Conservation (phyloP, 2,888 invertebrate genomes). For the Eledona agricola region DNA sequence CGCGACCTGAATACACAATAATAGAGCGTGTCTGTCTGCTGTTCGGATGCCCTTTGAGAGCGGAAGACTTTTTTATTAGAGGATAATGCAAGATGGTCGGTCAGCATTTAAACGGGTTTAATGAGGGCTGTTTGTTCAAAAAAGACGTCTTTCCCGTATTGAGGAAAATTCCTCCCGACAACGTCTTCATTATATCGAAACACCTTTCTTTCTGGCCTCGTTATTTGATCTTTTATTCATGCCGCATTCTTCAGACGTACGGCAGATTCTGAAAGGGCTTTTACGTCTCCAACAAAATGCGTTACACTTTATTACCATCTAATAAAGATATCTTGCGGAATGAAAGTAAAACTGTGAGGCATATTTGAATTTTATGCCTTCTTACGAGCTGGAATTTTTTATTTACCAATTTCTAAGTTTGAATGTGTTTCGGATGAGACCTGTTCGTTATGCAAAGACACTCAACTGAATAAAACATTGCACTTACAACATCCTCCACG, state of each 20-base stretch:
- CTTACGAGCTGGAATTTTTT: slow-evolving; percentile 26
- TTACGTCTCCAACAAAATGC: slow-evolving; percentile 40
- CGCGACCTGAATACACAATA: slow-evolving; percentile 50
- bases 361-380: slow-evolving; percentile 28
- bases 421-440: slow-evolving; percentile 7
- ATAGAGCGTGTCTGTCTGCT: slow-evolving; percentile 28
- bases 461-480: slow-evolving; percentile 24
- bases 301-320: slow-evolving; percentile 41
- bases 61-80: slow-evolving; percentile 7
- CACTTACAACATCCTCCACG: too few species aligned
- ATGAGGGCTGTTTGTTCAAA: slow-evolving; percentile 13
- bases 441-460: slow-evolving; percentile 18
- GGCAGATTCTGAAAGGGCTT: slow-evolving; percentile 35
- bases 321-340: slow-evolving; percentile 41
- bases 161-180: neutral
- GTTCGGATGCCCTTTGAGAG: slow-evolving; percentile 29
- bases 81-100: slow-evolving; percentile 14
- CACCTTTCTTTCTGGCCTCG: slow-evolving; percentile 17
- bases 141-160: slow-evolving; percentile 2
- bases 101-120: slow-evolving; percentile 15
- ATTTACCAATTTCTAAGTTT: slow-evolving; percentile 30
- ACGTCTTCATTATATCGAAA: slow-evolving; percentile 16
- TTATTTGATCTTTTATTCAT: slow-evolving; percentile 43
- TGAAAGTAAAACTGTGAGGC: slow-evolving; percentile 40
- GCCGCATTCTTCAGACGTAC: slow-evolving; percentile 25